Evolutionary conservation across 2,113 vertebrate species (phyloP).

Genomic region (Microcebus griseorufus): DNA sequence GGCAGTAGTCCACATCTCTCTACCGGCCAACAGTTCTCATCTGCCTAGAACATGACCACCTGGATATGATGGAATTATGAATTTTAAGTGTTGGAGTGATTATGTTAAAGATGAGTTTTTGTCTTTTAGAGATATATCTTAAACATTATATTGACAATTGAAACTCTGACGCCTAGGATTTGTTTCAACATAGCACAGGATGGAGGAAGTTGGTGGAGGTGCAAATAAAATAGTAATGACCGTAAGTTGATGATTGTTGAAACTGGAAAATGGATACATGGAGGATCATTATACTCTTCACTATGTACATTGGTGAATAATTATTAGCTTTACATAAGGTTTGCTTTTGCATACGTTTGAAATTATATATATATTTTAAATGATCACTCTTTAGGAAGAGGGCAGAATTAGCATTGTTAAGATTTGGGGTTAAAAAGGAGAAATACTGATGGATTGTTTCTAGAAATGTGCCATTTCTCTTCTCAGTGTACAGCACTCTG

Average conservation of each 20-base stretch:
- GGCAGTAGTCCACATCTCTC: neutral
- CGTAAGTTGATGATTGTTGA: neutral
- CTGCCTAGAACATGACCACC: neutral
- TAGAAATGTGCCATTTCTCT: neutral
- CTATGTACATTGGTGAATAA: conserved; percentile 28
- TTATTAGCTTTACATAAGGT: neutral
- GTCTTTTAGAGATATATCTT: conserved; percentile 27
- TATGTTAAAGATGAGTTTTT: neutral
- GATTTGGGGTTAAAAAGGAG: neutral
- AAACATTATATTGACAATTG: neutral
- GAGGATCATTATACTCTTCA: neutral
- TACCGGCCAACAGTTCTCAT: neutral
- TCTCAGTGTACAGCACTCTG: neutral
- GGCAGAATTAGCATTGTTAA: neutral
- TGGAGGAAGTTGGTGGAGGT: neutral
- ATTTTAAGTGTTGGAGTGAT: neutral
- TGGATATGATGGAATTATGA: neutral
- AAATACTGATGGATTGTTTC: neutral
- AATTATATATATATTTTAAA: neutral
- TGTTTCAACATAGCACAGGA: neutral
- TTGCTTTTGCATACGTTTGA: conserved; percentile 31
- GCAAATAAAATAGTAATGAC: neutral
- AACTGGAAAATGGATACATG: neutral
- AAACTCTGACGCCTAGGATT: neutral
- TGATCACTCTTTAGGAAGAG: neutral